Evolutionary conservation across 2,797 vertebrate species (phyloP), one percentile per base, ranked within the genome.

Genomic region (Clarias laeviceps): DNA sequence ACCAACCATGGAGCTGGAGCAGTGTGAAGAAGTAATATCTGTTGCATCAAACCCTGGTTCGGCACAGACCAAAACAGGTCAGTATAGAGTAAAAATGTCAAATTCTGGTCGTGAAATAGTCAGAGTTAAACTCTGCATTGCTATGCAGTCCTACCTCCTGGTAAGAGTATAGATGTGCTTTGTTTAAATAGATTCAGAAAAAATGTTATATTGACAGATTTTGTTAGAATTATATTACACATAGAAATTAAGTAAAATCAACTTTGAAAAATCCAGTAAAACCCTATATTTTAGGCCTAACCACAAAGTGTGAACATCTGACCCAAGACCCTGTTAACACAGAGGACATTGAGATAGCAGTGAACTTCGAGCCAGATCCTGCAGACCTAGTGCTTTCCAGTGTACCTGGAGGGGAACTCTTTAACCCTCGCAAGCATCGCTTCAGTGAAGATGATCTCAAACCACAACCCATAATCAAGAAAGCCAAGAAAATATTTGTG

Each of bases 381-480:
- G 96, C 97, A 0, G 98, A 99, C 93, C 92, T 99, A 91, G 96
- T 98, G 86, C 94, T 99, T 81, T 99, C 98, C 72, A 99, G 96
- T 0, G 96, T 99, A 78, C 97, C 98, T 0, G 97, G 98, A 11
- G 98, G 97, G 0, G 96, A 99, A 87, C 97, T 99, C 86, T 99
- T 99, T 84, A 90, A 99, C 91, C 98, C 98, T 15, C 96, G 98
- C 86, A 99, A 98, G 89, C 97, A 98, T 94, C 97, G 95, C 90
- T 99, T 99, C 92, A 94, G 94, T 0, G 97, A 98, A 45, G 97
- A 99, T 24, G 98, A 99, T 85, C 96, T 99, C 83, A 99, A 98
- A 91, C 98, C 98, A 34, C 98, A 99, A 86, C 98, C 98, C 2
- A 99, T 99, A 96, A 99, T 99, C 92, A 99, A 99, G 92, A 99